phyloP scores from a whole-genome alignment of 30 jellyfish, hydroid and myxozoan genomes.

The Hydra vulgaris region DNA sequence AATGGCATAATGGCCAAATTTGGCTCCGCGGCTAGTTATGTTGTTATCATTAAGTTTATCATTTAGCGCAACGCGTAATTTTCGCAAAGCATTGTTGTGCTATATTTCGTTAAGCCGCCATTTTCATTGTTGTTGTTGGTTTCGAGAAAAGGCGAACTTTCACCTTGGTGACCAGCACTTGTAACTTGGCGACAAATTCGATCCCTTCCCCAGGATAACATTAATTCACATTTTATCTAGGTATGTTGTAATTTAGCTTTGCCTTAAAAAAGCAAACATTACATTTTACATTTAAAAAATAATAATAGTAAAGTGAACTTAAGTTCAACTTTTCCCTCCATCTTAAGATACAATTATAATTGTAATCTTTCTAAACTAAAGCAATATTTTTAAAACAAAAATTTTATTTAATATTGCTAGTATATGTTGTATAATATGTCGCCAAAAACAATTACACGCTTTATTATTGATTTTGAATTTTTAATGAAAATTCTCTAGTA shows the following conservation, averaged over 20 bases:
- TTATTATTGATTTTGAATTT: no score
- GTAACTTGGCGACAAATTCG: slow-evolving; percentile 99
- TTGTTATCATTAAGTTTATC: no score
- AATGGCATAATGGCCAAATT: no score
- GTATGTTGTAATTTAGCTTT: slow-evolving; percentile 12
- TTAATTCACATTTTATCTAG: not conserved
- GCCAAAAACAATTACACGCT: no score
- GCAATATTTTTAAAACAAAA: no score
- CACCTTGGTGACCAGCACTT: slow-evolving; percentile 98
- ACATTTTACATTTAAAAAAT: not conserved
- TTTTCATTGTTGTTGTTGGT: slow-evolving; percentile 38
- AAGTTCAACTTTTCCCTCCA: not conserved
- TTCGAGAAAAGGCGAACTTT: slow-evolving; percentile 58
- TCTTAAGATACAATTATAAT: no score
- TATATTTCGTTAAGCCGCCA: not conserved
- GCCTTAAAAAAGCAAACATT: not conserved
- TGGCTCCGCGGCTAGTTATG: no score
- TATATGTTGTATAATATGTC: no score
- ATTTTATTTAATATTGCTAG: no score
- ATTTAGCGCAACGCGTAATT: not conserved
- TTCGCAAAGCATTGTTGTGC: not conserved
- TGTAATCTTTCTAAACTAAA: no score
- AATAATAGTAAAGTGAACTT: not conserved
- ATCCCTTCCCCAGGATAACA: slow-evolving; percentile 76
- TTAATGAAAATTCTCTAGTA: no score